Evolutionary conservation across 2,888 invertebrate species (phyloP), one percentile per base, ranked within the genome.

Genomic region (Drosophila merina): DNA sequence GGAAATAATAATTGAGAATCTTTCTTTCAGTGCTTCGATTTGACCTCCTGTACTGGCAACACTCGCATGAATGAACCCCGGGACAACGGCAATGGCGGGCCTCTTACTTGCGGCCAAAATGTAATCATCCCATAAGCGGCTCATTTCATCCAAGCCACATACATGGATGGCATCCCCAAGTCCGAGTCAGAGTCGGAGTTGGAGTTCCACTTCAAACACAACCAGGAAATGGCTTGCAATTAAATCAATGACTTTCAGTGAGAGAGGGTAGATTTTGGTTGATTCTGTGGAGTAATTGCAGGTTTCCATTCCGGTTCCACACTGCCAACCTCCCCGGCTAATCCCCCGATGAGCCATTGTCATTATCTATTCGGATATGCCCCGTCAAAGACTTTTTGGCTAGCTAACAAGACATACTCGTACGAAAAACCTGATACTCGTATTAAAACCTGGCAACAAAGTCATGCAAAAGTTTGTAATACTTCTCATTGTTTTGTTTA

Each of bases 171-270:
- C 45, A 50, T 52, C 40, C 58, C 59, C 55, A 28, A 51, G 49
- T 56, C 49, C 42, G 28, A 57, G 42, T 40, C 44, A 49, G 6
- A 28, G 6, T 51, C 51, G 57, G 67, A 59, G 75, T 68, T 58
- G 63, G 63, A 74, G 78, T 80, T 84, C 77, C 74, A 86, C 79
- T 86, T 88, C 76, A 57, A 70, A 89, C 56, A 56, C 63, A 54
- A 88, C 89, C 91, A 91, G 91, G 91, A 91, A 91, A 91, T 91
- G 91, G 89, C 86, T 77, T 56, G 88, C 88, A 91, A 91, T 91
- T 91, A 91, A 90, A 89, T 88, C 90, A 89, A 90, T 90, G 88
- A 78, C 74, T 74, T 77, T 77, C 79, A 72, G 25, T 8, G 51
- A 28, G 28, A 42, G 47, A 47, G 48, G 38, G 50, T 38, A 66